Evolutionary conservation across 2,888 invertebrate genomes (phyloP).

Genomic region (Cheilosia scutellata): DNA sequence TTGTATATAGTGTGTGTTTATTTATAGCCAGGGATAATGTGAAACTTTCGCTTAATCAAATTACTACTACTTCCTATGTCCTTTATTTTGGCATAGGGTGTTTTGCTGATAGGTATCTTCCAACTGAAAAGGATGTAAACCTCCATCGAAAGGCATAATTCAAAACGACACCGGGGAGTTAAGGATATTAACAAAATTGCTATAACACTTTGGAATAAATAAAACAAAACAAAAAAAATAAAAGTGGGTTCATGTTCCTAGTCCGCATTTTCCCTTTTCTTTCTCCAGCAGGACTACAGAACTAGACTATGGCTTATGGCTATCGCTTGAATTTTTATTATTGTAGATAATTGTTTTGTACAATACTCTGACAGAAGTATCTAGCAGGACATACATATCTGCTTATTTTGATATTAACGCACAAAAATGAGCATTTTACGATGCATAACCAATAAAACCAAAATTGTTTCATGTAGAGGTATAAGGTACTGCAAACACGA

Average conservation of each 20-base stretch:
- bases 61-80: slow-evolving; percentile 53
- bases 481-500: background rate
- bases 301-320: background rate
- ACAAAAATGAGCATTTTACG: slow-evolving; percentile 51
- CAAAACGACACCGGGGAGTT: slow-evolving; percentile 61
- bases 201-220: slow-evolving; percentile 53
- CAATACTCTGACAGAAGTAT: background rate
- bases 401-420: slow-evolving; percentile 33
- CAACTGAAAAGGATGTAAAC: slow-evolving; percentile 48
- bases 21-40: slow-evolving; percentile 51
- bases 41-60: slow-evolving; percentile 69
- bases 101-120: slow-evolving; percentile 52
- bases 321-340: slow-evolving; percentile 1
- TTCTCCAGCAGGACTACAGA: background rate
- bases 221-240: background rate
- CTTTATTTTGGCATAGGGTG: background rate
- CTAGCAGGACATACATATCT: slow-evolving; percentile 2
- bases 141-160: slow-evolving; percentile 63
- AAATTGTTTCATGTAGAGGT: slow-evolving; percentile 41
- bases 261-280: background rate
- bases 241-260: background rate
- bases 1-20: background rate
- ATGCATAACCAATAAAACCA: slow-evolving; percentile 62
- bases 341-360: slow-evolving; percentile 28
- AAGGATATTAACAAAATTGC: slow-evolving; percentile 68